Conservation (phyloP, 1,140 invertebrate genomes). For the Pristionchus pacificus region DNA sequence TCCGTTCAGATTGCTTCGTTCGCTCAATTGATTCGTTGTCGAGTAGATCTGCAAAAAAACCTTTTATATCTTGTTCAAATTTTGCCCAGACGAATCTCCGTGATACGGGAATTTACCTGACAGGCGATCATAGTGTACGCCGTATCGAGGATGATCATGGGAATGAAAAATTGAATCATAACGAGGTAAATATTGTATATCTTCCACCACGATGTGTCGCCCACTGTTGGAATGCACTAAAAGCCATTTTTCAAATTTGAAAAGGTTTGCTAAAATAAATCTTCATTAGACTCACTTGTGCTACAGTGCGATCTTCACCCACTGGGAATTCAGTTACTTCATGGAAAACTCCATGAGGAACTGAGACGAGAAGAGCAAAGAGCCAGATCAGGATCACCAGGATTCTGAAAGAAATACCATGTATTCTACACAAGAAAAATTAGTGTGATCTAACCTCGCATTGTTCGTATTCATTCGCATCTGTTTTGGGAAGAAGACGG, state of each 20-base stretch:
- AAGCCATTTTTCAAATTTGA: constrained; percentile 42
- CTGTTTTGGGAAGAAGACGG: constrained; percentile 26
- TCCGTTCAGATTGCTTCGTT: not conserved
- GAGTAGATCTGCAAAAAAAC: constrained; percentile 12
- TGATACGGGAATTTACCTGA: too few species aligned
- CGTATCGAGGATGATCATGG: constrained; percentile 60
- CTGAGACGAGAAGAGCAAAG: constrained; percentile 58
- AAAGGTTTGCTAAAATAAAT: too few species aligned
- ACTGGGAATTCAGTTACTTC: constrained; percentile 35
- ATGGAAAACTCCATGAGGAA: constrained; percentile 62
- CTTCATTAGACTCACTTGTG: constrained; percentile 15
- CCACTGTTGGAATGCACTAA: constrained; percentile 57
- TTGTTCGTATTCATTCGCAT: constrained; percentile 16
- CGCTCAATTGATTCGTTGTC: not conserved
- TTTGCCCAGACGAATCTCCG: too few species aligned
- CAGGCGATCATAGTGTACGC: constrained; percentile 60
- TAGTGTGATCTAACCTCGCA: constrained; percentile 11
- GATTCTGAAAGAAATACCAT: not conserved
- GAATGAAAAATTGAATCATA: constrained; percentile 63
- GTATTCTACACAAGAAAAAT: not conserved
- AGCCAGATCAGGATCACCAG: constrained; percentile 61
- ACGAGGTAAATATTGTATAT: constrained; percentile 60
- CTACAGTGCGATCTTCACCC: constrained; percentile 15
- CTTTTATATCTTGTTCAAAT: too few species aligned
- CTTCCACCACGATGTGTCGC: constrained; percentile 54